Percentiles rank a stretch among this genome's conserved stretches.
phyloP scores from a whole-genome alignment of 2,888 invertebrate genomes.

The Pandemis cinnamomeana region DNA sequence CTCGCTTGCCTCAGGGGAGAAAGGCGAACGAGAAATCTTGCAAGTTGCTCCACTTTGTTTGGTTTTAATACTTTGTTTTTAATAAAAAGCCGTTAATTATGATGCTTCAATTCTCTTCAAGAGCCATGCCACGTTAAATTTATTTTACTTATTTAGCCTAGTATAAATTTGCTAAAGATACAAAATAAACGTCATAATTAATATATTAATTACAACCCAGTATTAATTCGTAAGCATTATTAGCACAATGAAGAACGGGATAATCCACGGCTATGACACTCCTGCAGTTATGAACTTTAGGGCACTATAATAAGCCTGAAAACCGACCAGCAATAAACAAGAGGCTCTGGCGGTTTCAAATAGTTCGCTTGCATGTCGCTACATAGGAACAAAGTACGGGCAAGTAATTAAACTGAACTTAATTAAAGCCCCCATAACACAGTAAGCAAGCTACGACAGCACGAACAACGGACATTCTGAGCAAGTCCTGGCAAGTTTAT shows the following conservation, averaged over 20 bases:
- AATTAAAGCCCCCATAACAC: slow-evolving; percentile 66
- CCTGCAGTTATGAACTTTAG: slow-evolving; percentile 28
- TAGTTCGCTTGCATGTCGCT: slow-evolving; percentile 44
- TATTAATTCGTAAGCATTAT: slow-evolving; percentile 33
- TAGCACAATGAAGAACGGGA: slow-evolving; percentile 35
- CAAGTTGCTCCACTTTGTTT: slow-evolving; percentile 4
- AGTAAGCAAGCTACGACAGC: slow-evolving; percentile 50
- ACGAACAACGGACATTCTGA: slow-evolving; percentile 54
- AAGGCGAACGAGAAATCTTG: slow-evolving; percentile 11
- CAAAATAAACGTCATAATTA: background rate
- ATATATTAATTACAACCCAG: slow-evolving; percentile 25
- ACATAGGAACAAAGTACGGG: slow-evolving; percentile 46
- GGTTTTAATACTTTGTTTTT: slow-evolving; percentile 10
- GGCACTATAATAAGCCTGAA: slow-evolving; percentile 26
- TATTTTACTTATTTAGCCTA: background rate
- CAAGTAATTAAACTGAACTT: slow-evolving; percentile 66
- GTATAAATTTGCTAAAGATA: too few species aligned
- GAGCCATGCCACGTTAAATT: background rate
- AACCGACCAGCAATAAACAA: slow-evolving; percentile 38
- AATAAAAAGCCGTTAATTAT: background rate
- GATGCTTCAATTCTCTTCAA: background rate
- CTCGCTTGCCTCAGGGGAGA: slow-evolving; percentile 21
- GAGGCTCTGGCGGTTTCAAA: slow-evolving; percentile 37
- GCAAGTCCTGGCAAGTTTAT: slow-evolving; percentile 55
- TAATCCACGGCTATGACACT: slow-evolving; percentile 1